Base-by-base conservation (phyloP, 92 coral and sea anemone genomes). In the Zoanthus gigantus region DNA sequence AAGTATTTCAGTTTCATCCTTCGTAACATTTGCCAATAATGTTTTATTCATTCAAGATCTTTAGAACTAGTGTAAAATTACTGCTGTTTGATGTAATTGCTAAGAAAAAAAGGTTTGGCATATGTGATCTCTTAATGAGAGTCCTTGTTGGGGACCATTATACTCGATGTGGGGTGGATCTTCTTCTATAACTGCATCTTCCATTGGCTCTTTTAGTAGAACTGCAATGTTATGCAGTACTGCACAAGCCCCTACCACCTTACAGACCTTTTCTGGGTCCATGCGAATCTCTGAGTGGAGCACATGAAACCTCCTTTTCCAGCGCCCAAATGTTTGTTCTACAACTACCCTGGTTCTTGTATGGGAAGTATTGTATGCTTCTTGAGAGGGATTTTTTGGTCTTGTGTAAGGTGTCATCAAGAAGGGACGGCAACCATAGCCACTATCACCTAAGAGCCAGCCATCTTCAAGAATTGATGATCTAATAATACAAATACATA, bases 311-410 rank as follows among this genome's bases (percentile, higher is more conserved):
- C 85, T 63, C 66, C 88, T 34, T 78, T 89, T 89, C 92, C 88
- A 89, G 76, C 92, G 78, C 32, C 92, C 88, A 89, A 89, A 89
- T 74, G 92, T 89, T 72, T 89, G 88, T 57, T 74, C 88, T 69
- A 83, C 83, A 14, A 83, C 9, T 47, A 89, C 92, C 83, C 92
- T 83, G 63, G 92, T 89, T 71, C 69, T 89, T 74, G 77, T 72
- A 71, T 88, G 88, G 71, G 88, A 85, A 42, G 74, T 52, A 58
- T 86, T 86, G 74, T 75, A 86, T 2, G 23, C 74, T 45, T 80
- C 80, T 58, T 86, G 73, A 23, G 66, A 60, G 28, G 74, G 72
- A 28, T 82, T 57, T 5, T 68, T 23, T 30, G 90, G 90, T 1
- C 37, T 31, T 48, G 58, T 9, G 78, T 87, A 77, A 68, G 90